These are phyloP conservation scores for Condylostylus longicornis DNA, from an alignment of 1,140 invertebrate species.

Conservation along the genomic window DNA sequence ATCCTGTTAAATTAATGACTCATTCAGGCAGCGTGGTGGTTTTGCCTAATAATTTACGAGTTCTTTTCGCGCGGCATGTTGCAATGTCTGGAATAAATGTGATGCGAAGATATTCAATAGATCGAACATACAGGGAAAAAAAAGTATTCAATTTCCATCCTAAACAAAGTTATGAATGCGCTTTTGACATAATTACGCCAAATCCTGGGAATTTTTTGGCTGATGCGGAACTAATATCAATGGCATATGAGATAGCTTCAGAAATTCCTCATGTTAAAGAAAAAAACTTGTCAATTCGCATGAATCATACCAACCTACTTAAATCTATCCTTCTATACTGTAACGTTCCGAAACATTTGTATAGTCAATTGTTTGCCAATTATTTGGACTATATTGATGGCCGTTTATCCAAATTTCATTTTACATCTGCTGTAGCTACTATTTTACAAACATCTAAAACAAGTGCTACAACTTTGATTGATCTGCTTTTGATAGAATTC, in stretches of 20 bases:
- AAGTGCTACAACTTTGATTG: conserved; percentile 49
- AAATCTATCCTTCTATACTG: conserved; percentile 63
- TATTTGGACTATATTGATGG: conserved; percentile 33
- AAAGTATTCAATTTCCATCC: conserved; percentile 75
- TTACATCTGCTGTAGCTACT: conserved; percentile 53
- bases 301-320: conserved; percentile 73
- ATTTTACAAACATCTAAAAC: conserved; percentile 52
- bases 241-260: conserved; percentile 60
- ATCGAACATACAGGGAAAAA: conserved; percentile 72
- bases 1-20: conserved; percentile 65
- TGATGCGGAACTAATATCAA: conserved; percentile 71
- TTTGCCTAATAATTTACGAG: conserved; percentile 60
- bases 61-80: conserved; percentile 68
- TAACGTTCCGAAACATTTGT: conserved; percentile 59
- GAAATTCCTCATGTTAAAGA: conserved; percentile 51
- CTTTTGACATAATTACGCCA: conserved; percentile 82
- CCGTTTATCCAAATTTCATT: conserved; percentile 50
- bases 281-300: conserved; percentile 53
- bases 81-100: conserved; percentile 62
- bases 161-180: conserved; percentile 74
- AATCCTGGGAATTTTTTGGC: conserved; percentile 51
- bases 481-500: conserved; percentile 57
- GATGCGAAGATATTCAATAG: conserved; percentile 71
- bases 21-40: conserved; percentile 63
- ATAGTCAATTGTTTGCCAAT: conserved; percentile 32